Evolutionary conservation across 2,797 vertebrate species (phyloP).

Genomic region (Oreochromis grahami): DNA sequence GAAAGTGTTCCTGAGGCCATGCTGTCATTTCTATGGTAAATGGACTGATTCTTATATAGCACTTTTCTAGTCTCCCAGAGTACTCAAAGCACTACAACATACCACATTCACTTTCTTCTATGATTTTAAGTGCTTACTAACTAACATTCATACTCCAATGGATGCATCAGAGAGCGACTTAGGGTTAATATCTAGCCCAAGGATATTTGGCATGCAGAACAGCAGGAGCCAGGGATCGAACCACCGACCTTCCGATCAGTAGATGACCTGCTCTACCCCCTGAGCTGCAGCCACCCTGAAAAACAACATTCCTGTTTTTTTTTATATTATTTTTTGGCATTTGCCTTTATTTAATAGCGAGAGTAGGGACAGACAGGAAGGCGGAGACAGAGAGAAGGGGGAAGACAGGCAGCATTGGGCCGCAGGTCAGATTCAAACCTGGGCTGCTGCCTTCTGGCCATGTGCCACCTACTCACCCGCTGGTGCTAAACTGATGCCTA

Average conservation of each 20-base stretch:
- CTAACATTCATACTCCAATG: rapidly evolving
- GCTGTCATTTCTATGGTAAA: not conserved
- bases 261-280: not conserved
- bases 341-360: not conserved
- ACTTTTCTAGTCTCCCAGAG: not conserved
- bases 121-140: not conserved
- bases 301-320: rapidly evolving
- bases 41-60: not conserved
- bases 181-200: not conserved
- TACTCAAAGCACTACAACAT: not conserved
- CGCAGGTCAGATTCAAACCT: not conserved
- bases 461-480: not conserved
- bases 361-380: not conserved
- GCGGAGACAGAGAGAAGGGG: rapidly evolving
- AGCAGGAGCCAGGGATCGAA: not conserved
- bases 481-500: not conserved
- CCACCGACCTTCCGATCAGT: not conserved
- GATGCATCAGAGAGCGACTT: rapidly evolving
- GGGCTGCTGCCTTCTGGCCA: not conserved
- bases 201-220: not conserved
- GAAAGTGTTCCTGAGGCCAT: not conserved
- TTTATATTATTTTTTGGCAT: not conserved
- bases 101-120: not conserved
- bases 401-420: not conserved
- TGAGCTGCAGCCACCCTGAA: not conserved